Evolutionary conservation across 2,888 invertebrate genomes (phyloP).

Genomic region (Habrosyne pyritoides): DNA sequence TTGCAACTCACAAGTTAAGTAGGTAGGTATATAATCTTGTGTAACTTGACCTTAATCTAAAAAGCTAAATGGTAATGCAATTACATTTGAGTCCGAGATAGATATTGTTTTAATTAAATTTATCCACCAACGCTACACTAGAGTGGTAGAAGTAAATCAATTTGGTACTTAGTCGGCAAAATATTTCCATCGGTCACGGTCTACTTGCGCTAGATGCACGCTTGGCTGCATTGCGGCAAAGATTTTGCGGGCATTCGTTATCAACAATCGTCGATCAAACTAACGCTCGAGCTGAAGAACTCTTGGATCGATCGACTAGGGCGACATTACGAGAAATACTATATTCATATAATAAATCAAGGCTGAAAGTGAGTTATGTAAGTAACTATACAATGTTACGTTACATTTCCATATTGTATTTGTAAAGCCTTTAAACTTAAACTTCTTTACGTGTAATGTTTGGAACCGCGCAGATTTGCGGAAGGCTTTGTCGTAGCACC

Average conservation of each 20-base stretch:
- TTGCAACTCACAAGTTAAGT: constrained; percentile 41
- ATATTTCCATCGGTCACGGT: constrained; percentile 44
- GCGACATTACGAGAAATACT: no score
- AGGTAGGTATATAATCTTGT: constrained; percentile 43
- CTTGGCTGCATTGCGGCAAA: constrained; percentile 52
- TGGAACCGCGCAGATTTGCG: constrained; percentile 46
- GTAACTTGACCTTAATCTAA: constrained; percentile 45
- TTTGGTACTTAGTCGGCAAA: constrained; percentile 18
- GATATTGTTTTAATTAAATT: constrained; percentile 17
- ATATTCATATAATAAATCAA: background rate
- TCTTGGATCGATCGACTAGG: no score
- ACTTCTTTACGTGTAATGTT: constrained; percentile 18
- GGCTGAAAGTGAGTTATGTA: no score
- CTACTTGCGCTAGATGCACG: constrained; percentile 44
- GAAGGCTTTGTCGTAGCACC: constrained; percentile 66
- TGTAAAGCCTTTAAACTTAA: background rate
- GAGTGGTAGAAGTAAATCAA: background rate
- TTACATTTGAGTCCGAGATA: constrained; percentile 34
- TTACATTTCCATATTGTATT: constrained; percentile 13
- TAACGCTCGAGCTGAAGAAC: no score
- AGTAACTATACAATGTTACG: background rate
- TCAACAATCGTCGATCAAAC: no score
- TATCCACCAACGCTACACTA: background rate
- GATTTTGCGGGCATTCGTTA: constrained; percentile 28
- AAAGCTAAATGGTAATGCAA: constrained; percentile 40